Evolutionary conservation across 2,888 invertebrate species (phyloP).

Genomic region (Plagodis pulveraria): DNA sequence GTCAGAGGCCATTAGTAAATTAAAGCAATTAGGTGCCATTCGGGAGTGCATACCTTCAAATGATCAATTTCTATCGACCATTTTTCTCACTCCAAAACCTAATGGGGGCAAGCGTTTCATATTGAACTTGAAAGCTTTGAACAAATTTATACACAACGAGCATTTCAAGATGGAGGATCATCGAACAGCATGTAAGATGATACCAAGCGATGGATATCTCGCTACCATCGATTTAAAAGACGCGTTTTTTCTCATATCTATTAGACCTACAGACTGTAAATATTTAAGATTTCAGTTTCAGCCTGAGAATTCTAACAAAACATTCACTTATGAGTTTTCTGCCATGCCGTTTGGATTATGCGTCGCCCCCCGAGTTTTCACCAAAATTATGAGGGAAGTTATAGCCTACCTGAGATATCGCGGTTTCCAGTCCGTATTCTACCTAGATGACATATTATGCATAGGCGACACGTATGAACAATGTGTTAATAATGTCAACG

Average conservation of each 20-base stretch:
- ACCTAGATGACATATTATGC: constrained; percentile 12
- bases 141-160: constrained; percentile 1
- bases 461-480: constrained; percentile 2
- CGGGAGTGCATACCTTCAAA: neutral
- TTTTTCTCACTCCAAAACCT: neutral
- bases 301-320: neutral
- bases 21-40: neutral
- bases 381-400: constrained; percentile 7
- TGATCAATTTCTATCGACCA: neutral
- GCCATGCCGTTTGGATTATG: constrained; percentile 5
- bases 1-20: constrained; percentile 1
- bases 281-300: constrained; percentile 7
- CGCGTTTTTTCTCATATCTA: constrained; percentile 4
- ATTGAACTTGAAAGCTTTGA: constrained; percentile 2
- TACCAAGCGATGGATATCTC: constrained; percentile 1
- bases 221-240: constrained; percentile 7
- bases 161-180: constrained; percentile 6
- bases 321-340: constrained; percentile 1
- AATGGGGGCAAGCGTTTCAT: constrained; percentile 1
- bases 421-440: constrained; percentile 1
- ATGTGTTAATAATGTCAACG: constrained; percentile 3
- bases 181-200: constrained; percentile 5
- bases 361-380: constrained; percentile 4
- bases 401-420: neutral
- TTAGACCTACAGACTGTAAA: neutral